Evolutionary conservation across 2,888 invertebrate genomes (phyloP).

Genomic region (Cantharis lateralis): DNA sequence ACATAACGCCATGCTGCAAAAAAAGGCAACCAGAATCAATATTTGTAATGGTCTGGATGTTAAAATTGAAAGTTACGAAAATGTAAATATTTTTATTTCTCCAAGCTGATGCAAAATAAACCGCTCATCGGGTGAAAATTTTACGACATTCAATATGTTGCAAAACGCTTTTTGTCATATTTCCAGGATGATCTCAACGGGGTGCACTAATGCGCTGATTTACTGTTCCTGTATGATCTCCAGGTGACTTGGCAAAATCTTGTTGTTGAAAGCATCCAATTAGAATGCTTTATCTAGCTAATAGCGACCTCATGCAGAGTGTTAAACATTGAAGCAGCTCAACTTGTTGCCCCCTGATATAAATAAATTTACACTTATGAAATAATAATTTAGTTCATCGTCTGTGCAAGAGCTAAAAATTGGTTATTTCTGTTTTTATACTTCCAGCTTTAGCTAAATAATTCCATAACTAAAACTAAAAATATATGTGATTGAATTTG

Average conservation of each 20-base stretch:
- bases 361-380: not conserved
- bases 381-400: not conserved
- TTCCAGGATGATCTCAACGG: not conserved
- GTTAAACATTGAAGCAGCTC: not conserved
- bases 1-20: too few relatives aligned
- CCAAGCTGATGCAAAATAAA: too few relatives aligned
- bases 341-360: not conserved
- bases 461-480: not conserved
- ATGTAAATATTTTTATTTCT: too few relatives aligned
- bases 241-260: not conserved
- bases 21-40: too few relatives aligned
- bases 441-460: not conserved
- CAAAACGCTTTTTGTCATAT: not conserved
- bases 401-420: not conserved
- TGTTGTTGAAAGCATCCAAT: not conserved
- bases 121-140: too few relatives aligned
- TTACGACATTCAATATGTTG: not conserved
- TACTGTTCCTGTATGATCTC: not conserved
- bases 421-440: not conserved
- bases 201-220: not conserved
- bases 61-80: too few relatives aligned
- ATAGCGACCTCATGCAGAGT: not conserved
- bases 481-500: not conserved
- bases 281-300: not conserved
- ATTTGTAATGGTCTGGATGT: too few relatives aligned